Evolutionary conservation across 2,888 invertebrate genomes (phyloP).

Genomic region (Oscheius sp.): DNA sequence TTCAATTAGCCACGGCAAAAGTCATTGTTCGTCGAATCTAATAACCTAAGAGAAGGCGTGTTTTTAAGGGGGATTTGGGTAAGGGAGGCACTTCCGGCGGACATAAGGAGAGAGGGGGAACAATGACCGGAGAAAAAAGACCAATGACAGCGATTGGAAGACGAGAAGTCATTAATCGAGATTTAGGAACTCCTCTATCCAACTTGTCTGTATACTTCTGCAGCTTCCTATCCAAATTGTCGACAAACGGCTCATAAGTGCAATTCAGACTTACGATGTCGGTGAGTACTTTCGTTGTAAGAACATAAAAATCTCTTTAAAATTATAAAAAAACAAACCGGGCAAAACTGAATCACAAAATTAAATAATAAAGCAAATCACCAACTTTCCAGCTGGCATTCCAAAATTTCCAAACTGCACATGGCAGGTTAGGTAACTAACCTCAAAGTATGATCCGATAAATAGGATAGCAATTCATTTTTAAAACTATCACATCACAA

Average conservation of each 20-base stretch:
- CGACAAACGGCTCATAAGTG: constrained; percentile 53
- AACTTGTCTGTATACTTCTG: constrained; percentile 56
- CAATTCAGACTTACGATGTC: constrained; percentile 52
- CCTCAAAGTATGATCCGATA: no score
- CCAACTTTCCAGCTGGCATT: no score
- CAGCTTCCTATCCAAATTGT: constrained; percentile 43
- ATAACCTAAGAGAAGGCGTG: constrained; percentile 2
- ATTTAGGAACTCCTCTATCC: constrained; percentile 64
- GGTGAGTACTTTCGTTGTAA: constrained; percentile 31
- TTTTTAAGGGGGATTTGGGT: not conserved
- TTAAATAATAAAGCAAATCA: no score
- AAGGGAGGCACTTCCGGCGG: constrained; percentile 17
- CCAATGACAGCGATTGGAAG: constrained; percentile 8
- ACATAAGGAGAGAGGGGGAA: not conserved
- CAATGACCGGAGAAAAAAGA: constrained; percentile 8
- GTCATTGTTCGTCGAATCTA: constrained; percentile 5
- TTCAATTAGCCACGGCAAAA: constrained; percentile 18
- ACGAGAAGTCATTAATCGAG: not conserved
- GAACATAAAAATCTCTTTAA: no score
- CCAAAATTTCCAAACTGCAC: no score
- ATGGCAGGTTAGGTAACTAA: no score
- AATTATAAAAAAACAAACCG: no score
- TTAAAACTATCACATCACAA: no score
- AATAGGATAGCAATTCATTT: no score
- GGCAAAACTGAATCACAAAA: no score